Base-by-base conservation (phyloP, 1,140 invertebrate genomes). In the Andrena cerasifolii region DNA sequence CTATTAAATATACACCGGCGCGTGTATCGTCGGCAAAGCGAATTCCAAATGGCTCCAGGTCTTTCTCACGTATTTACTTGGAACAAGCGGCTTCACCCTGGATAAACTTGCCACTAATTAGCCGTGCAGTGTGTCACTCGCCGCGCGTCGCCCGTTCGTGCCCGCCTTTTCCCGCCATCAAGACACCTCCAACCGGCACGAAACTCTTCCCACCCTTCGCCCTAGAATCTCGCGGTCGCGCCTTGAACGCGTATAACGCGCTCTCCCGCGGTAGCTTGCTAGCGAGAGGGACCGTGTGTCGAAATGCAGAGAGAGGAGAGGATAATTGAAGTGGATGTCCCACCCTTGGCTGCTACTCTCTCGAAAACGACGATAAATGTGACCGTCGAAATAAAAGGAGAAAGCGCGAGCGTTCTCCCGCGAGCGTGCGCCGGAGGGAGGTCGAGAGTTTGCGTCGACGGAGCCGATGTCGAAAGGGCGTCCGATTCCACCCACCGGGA, bases 1-100 rank as follows among this genome's bases (percentile, higher is more conserved):
- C 83, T 86, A 86, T 86, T 86, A 86, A 86, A 86, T 86, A 86
- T 86, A 86, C 83, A 85, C 83, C 68, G 51, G 59, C 78, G 63
- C 47, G 83, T 81, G 75, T 85, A 85, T 86, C 76, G 75, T 47
- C 59, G 79, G 78, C 70, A 86, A 85, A 86, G 84, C 72, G 80
- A 82, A 82, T 85, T 82, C 85, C 79, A 86, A 86, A 82, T 79
- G 83, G 74, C 62, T 47, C 54, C 45, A n/a, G 83, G 53, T 49
- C 67, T 56, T 63, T 75, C 62, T 79, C 84, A 47, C 71, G 53
- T 85, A 86, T 82, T 86, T 86, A 75, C 72, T 40, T 28, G 49
- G 83, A 77, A 82, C 83, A 85, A 85, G 84, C 79, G 75, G 77
- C 79, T 47, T 63, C 49, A 43, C 28, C 79, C 47, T 77, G n/a